phyloP scores from a whole-genome alignment of 2,888 invertebrate species.

The Ellobium chinense region DNA sequence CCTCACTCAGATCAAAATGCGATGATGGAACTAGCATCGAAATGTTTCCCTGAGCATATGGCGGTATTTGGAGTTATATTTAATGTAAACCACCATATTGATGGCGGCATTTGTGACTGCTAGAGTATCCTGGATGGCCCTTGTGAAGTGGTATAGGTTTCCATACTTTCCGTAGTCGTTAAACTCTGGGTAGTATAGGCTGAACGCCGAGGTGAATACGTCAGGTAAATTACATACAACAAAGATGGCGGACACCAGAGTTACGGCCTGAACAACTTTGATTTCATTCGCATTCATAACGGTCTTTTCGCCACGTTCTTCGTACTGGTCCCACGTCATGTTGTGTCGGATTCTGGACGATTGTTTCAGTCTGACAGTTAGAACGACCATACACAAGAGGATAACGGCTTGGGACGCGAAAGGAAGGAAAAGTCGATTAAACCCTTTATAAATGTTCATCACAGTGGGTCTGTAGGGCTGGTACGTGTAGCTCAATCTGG shows the following conservation, averaged over 20 bases:
- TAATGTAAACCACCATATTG: slow-evolving; percentile 16
- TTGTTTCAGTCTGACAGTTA: not conserved
- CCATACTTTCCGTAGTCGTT: not conserved
- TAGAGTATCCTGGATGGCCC: slow-evolving; percentile 8
- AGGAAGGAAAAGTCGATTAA: not conserved
- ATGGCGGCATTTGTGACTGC: slow-evolving; percentile 4
- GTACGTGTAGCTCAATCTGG: not conserved
- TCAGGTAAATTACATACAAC: slow-evolving; percentile 23
- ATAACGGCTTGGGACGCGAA: not conserved
- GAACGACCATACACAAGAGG: not conserved
- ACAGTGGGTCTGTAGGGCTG: not conserved
- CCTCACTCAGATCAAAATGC: too few species aligned
- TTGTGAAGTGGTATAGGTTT: not conserved
- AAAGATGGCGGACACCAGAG: slow-evolving; percentile 19
- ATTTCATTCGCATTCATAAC: not conserved
- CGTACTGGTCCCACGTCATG: not conserved
- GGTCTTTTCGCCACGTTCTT: not conserved
- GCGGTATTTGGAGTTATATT: slow-evolving; percentile 18
- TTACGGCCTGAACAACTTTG: slow-evolving; percentile 21
- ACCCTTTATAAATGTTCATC: too few species aligned
- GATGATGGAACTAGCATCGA: too few species aligned
- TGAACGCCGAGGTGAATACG: not conserved
- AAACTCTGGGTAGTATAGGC: not conserved
- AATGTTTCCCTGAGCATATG: not conserved
- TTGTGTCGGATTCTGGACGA: not conserved